These are phyloP conservation scores for Hecatera dysodea DNA, from an alignment of 2,888 invertebrate species.

Conservation along the genomic window DNA sequence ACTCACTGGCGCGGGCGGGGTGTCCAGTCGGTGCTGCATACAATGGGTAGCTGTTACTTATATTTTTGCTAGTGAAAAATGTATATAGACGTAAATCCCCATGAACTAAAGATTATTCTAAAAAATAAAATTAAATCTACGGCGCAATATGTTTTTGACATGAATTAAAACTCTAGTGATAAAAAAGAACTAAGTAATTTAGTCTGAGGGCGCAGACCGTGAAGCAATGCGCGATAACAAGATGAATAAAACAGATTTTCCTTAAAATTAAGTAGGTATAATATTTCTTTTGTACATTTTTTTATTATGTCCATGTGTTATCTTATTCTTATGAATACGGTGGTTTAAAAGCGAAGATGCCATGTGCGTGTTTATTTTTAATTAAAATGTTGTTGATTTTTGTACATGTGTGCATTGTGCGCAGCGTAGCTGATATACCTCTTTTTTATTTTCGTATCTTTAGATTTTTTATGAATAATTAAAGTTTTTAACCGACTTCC, in stretches of 20 bases:
- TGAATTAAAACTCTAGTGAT: slow-evolving; percentile 5
- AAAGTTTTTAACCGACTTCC: no score
- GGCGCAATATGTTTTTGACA: slow-evolving; percentile 26
- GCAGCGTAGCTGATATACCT: neutral
- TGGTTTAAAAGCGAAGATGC: slow-evolving; percentile 11
- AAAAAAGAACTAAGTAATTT: slow-evolving; percentile 58
- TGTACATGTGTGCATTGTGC: slow-evolving; percentile 22
- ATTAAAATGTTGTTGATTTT: slow-evolving; percentile 25
- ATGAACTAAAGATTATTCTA: neutral
- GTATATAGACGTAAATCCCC: neutral
- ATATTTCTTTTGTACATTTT: slow-evolving; percentile 33
- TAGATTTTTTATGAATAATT: neutral
- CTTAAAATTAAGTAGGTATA: slow-evolving; percentile 28
- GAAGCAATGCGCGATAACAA: slow-evolving; percentile 43
- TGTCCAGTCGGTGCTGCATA: no score
- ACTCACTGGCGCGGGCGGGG: no score
- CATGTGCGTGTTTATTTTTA: slow-evolving; percentile 32
- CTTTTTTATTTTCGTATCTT: slow-evolving; percentile 25
- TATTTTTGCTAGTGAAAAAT: neutral
- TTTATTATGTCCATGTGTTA: slow-evolving; percentile 5
- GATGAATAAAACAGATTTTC: slow-evolving; percentile 46
- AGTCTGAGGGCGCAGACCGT: slow-evolving; percentile 56
- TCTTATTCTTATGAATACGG: slow-evolving; percentile 20
- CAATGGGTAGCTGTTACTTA: neutral
- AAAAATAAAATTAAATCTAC: neutral